Evolutionary conservation across 2,888 invertebrate genomes (phyloP).

Genomic region (Bellardia bayeri): DNA sequence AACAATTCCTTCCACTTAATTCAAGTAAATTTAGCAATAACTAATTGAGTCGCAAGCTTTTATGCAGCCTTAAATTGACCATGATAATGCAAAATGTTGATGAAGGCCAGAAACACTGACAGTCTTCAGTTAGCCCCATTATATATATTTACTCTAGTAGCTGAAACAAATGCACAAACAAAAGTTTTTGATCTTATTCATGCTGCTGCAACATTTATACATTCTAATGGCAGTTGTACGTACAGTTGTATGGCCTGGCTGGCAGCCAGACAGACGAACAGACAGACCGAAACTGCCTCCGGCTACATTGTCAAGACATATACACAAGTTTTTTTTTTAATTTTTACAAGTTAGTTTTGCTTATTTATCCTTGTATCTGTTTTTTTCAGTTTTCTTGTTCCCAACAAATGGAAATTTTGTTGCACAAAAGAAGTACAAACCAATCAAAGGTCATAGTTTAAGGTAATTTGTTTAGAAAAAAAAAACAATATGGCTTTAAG

Average conservation of each 20-base stretch:
- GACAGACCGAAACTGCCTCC: too few relatives aligned
- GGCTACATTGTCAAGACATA: background rate
- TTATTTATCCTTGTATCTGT: background rate
- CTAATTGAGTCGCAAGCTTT: background rate
- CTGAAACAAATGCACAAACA: background rate
- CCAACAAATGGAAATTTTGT: background rate
- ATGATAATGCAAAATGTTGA: background rate
- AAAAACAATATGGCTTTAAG: background rate
- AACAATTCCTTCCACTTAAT: too few relatives aligned
- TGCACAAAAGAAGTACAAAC: background rate
- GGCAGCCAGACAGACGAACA: too few relatives aligned
- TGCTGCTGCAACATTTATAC: background rate
- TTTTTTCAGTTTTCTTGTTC: background rate
- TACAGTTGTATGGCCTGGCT: too few relatives aligned
- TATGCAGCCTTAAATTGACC: background rate
- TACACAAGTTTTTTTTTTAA: background rate
- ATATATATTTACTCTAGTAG: background rate
- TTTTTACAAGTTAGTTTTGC: background rate
- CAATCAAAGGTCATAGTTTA: background rate
- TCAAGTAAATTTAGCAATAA: too few relatives aligned
- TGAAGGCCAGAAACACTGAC: background rate
- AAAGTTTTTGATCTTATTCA: background rate
- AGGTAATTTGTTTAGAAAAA: background rate
- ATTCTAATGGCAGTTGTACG: background rate
- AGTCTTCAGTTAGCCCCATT: too few relatives aligned